Conservation (phyloP, 2,888 invertebrate species). For the Helleia helle region DNA sequence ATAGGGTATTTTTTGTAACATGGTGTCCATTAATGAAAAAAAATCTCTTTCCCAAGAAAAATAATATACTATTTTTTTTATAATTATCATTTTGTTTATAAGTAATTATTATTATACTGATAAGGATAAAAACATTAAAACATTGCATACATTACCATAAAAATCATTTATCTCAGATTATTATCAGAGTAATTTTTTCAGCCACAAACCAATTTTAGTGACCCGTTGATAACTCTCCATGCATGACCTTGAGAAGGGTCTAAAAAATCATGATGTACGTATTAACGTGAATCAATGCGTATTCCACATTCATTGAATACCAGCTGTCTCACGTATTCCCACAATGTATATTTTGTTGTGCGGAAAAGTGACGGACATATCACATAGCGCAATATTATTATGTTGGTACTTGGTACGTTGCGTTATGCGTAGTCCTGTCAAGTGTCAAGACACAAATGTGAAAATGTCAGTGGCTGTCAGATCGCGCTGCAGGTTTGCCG, state of each 20-base stretch:
- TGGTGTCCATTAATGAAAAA: too few species aligned
- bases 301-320: slow-evolving; percentile 45
- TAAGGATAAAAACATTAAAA: too few species aligned
- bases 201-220: too few species aligned
- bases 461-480: slow-evolving; percentile 42
- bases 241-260: slow-evolving; percentile 5
- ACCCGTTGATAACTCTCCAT: slow-evolving; percentile 8
- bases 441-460: slow-evolving; percentile 1
- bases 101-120: too few species aligned
- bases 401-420: slow-evolving; percentile 3
- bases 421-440: background rate
- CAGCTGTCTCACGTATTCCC: slow-evolving; percentile 58
- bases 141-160: too few species aligned
- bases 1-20: too few species aligned
- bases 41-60: too few species aligned
- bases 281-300: slow-evolving; percentile 8
- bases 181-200: too few species aligned
- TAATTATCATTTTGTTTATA: too few species aligned
- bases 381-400: slow-evolving; percentile 17
- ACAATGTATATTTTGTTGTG: slow-evolving; percentile 43
- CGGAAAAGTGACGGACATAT: slow-evolving; percentile 25
- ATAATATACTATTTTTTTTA: too few species aligned
- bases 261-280: slow-evolving; percentile 9
- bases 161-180: too few species aligned
- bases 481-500: slow-evolving; percentile 42